phyloP scores from a whole-genome alignment of 2,113 vertebrate genomes.

The Porphyrio hochstetteri region DNA sequence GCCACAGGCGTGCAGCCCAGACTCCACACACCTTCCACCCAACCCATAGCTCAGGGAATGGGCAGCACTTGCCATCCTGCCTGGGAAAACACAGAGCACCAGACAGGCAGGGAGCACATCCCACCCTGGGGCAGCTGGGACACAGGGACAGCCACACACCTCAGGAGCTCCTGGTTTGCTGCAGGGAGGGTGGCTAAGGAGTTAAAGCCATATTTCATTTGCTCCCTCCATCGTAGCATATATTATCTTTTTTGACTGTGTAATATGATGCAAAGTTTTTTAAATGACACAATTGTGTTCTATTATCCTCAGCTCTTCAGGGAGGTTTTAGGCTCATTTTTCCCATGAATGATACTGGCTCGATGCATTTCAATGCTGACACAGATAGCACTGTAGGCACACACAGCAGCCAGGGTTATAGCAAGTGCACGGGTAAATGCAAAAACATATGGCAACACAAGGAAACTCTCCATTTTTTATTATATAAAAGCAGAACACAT shows the following conservation, averaged over 20 bases:
- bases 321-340: slow-evolving; percentile 65
- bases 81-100: not conserved
- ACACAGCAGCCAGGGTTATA: slow-evolving; percentile 51
- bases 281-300: slow-evolving; percentile 62
- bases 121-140: rapidly evolving
- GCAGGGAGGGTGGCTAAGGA: not conserved
- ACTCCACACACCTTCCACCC: not conserved
- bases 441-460: slow-evolving; percentile 66
- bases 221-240: not conserved
- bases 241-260: slow-evolving; percentile 55
- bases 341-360: slow-evolving; percentile 57
- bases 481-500: slow-evolving; percentile 50
- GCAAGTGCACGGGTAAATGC: slow-evolving; percentile 60
- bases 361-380: slow-evolving; percentile 31
- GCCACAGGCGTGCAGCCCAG: rapidly evolving
- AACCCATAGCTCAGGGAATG: not conserved
- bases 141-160: not conserved
- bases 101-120: not conserved
- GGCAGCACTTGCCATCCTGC: not conserved
- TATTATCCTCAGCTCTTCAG: slow-evolving; percentile 60
- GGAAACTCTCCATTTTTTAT: slow-evolving; percentile 61
- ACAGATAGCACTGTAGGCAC: slow-evolving; percentile 59
- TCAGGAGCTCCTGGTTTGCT: not conserved
- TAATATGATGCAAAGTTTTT: slow-evolving; percentile 66
- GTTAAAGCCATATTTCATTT: slow-evolving; percentile 34